phyloP scores from a whole-genome alignment of 2,888 invertebrate genomes.

The Cactoblastis cactorum region DNA sequence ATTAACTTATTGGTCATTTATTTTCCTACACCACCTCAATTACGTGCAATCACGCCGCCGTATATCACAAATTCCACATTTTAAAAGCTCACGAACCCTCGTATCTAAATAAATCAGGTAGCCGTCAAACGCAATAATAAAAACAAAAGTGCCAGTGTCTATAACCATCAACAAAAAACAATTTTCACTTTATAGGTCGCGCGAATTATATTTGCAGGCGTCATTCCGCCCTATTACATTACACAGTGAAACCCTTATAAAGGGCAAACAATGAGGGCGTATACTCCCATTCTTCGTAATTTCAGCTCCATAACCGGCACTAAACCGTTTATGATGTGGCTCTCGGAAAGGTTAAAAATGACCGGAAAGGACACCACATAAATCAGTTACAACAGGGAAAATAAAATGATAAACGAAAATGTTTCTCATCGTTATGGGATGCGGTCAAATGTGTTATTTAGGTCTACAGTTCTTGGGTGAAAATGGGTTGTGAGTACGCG shows the following conservation, averaged over 20 bases:
- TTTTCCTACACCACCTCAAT: no score
- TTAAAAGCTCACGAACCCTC: neutral
- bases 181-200: constrained; percentile 62
- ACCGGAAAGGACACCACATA: constrained; percentile 56
- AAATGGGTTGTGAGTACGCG: no score
- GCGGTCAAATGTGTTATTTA: constrained; percentile 9
- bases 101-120: constrained; percentile 5
- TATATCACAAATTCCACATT: neutral
- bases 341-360: constrained; percentile 68
- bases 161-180: constrained; percentile 33
- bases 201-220: constrained; percentile 68
- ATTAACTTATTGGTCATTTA: no score
- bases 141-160: constrained; percentile 14
- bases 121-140: constrained; percentile 19
- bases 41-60: no score
- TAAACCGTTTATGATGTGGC: constrained; percentile 73
- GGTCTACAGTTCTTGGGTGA: no score
- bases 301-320: constrained; percentile 67
- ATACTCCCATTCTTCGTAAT: constrained; percentile 67
- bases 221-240: constrained; percentile 65
- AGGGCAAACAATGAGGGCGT: constrained; percentile 66
- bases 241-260: constrained; percentile 65
- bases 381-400: constrained; percentile 55
- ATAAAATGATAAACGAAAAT: constrained; percentile 51
- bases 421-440: constrained; percentile 33